Evolutionary conservation across 1,140 invertebrate species (phyloP).

Genomic region (Trichonephila clavata): DNA sequence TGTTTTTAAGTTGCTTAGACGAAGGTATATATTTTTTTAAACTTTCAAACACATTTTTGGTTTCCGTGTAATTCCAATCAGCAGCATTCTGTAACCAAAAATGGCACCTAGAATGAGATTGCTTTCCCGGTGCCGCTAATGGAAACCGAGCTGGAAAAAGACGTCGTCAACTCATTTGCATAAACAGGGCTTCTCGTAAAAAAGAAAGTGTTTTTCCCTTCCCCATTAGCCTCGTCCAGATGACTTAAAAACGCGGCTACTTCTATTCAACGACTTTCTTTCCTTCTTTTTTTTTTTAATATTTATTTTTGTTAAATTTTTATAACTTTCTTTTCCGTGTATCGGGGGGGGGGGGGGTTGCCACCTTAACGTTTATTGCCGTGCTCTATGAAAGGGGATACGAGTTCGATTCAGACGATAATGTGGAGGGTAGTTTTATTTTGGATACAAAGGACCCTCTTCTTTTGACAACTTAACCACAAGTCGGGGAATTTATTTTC

Average conservation of each 20-base stretch:
- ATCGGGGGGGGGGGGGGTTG: not conserved
- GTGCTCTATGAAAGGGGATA: not conserved
- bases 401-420: not conserved
- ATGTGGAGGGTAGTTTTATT: slow-evolving; percentile 18
- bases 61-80: not conserved
- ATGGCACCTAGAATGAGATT: not conserved
- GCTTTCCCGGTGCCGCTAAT: slow-evolving; percentile 10
- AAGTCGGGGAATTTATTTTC: not conserved
- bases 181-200: slow-evolving; percentile 71
- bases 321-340: slow-evolving; percentile 37
- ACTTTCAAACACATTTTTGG: not conserved
- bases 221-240: slow-evolving; percentile 65
- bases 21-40: too few species aligned
- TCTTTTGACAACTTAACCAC: slow-evolving; percentile 17
- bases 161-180: slow-evolving; percentile 75
- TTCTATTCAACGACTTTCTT: slow-evolving; percentile 70
- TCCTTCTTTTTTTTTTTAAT: slow-evolving; percentile 13
- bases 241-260: slow-evolving; percentile 75
- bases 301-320: slow-evolving; percentile 48
- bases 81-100: not conserved
- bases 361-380: slow-evolving; percentile 50
- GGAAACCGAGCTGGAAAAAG: slow-evolving; percentile 73
- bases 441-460: slow-evolving; percentile 1
- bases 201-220: slow-evolving; percentile 69
- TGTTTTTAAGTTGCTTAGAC: too few species aligned